Percentiles rank a stretch among this genome's conserved stretches.
Evolutionary conservation across 2,113 vertebrate genomes (phyloP).

Genomic region (Calyptommatus sinebrachiatus): DNA sequence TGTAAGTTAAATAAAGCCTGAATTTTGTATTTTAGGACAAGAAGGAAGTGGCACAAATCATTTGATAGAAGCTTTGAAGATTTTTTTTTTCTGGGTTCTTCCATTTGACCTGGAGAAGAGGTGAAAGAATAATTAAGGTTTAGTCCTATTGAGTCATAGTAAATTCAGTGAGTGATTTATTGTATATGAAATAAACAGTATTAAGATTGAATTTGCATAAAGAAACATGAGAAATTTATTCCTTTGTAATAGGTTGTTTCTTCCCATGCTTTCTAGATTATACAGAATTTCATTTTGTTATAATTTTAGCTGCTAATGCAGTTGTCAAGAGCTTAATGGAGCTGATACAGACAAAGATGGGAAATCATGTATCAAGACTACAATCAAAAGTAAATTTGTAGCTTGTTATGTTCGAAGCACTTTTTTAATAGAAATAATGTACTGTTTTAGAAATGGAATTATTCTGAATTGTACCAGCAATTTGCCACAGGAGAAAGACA

Average conservation of each 20-base stretch:
- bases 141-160: neutral
- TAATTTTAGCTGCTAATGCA: neutral
- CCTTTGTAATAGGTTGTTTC: too few relatives aligned
- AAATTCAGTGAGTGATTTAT: neutral
- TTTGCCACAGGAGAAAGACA: constrained; percentile 50
- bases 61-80: neutral
- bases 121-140: neutral
- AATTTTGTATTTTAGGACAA: neutral
- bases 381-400: constrained; percentile 39
- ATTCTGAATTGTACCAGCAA: constrained; percentile 19
- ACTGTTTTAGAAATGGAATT: neutral
- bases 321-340: constrained; percentile 19
- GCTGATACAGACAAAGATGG: constrained; percentile 46
- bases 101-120: neutral
- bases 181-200: neutral
- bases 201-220: neutral
- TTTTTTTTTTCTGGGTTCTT: neutral
- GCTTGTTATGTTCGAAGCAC: constrained; percentile 25
- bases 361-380: constrained; percentile 35
- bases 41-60: neutral
- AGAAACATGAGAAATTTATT: neutral
- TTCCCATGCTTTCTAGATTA: neutral
- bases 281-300: neutral
- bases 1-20: neutral
- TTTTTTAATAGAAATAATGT: constrained; percentile 46